Conservation (phyloP, 2,888 invertebrate genomes). For the Philonicus albiceps region DNA sequence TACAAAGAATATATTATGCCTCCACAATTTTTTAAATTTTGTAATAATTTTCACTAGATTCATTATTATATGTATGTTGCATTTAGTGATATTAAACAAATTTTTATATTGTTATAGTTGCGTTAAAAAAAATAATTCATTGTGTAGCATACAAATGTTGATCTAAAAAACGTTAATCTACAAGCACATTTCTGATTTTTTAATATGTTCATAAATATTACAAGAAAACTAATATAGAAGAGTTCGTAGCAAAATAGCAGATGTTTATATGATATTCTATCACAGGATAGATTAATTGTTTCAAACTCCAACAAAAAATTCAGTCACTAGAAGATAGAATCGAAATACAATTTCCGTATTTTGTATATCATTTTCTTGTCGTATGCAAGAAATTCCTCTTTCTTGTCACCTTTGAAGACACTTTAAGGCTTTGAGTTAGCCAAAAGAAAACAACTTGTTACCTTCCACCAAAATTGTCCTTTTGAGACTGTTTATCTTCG, state of each 20-base stretch:
- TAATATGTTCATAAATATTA: no score
- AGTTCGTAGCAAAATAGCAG: background rate
- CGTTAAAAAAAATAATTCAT: no score
- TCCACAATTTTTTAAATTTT: no score
- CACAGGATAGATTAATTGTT: background rate
- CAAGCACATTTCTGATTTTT: no score
- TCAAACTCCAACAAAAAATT: background rate
- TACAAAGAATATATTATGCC: no score
- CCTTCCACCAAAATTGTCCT: background rate
- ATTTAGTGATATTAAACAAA: no score
- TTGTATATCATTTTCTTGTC: background rate
- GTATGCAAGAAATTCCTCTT: background rate
- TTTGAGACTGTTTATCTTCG: background rate
- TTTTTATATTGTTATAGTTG: no score
- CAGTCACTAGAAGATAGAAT: background rate
- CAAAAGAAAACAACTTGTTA: background rate
- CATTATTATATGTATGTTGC: no score
- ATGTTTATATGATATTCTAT: background rate
- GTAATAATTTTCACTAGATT: no score
- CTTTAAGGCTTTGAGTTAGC: background rate
- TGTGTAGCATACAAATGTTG: no score
- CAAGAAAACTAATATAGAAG: no score
- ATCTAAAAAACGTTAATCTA: no score
- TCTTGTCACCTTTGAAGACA: background rate
- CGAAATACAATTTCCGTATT: background rate